Evolutionary conservation across 2,888 invertebrate species (phyloP).

Genomic region (Rhorus exstirpatorius): DNA sequence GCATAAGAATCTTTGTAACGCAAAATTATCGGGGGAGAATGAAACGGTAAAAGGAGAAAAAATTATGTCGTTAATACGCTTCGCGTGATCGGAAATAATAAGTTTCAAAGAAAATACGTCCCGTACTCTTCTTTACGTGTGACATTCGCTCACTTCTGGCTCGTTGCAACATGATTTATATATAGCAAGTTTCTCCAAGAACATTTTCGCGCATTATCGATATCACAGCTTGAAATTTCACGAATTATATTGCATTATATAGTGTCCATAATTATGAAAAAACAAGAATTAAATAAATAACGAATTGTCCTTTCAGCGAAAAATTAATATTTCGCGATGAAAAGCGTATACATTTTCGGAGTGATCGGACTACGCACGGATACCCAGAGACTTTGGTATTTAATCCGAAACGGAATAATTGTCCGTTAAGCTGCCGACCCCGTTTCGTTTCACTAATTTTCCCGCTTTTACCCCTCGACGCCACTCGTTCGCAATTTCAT

Average conservation of each 20-base stretch:
- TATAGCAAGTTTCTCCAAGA: constrained; percentile 1
- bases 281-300: neutral
- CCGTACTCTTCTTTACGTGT: neutral
- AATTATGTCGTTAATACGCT: constrained; percentile 45
- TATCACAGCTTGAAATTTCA: too few species aligned
- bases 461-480: constrained; percentile 28
- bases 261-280: neutral
- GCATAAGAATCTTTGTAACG: constrained; percentile 2
- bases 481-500: constrained; percentile 69
- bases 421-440: constrained; percentile 65
- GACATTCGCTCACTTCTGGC: neutral
- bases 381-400: constrained; percentile 35
- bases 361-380: neutral
- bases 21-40: neutral
- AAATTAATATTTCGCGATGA: constrained; percentile 21
- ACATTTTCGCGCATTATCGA: neutral
- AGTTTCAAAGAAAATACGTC: constrained; percentile 11
- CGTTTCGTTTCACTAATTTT: constrained; percentile 72
- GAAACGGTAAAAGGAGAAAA: neutral
- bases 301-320: neutral
- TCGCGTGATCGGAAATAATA: constrained; percentile 57
- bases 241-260: too few species aligned
- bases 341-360: neutral
- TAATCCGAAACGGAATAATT: constrained; percentile 69
- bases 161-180: constrained; percentile 16